Conservation (phyloP, 2,888 invertebrate genomes). For the Thalpophila matura region DNA sequence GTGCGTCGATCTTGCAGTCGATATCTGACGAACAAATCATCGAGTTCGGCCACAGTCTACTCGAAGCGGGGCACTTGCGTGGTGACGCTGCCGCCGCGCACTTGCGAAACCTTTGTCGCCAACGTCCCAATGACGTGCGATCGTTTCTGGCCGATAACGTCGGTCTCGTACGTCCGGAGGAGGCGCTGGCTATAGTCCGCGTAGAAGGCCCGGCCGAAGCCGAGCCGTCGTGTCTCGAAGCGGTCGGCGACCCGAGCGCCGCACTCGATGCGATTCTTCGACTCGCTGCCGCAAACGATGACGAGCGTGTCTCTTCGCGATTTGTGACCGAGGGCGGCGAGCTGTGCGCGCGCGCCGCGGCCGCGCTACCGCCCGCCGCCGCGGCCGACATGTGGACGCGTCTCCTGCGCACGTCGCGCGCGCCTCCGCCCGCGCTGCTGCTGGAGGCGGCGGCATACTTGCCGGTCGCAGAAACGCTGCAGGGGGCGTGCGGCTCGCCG, state of each 20-base stretch:
- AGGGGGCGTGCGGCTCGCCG: constrained; percentile 67
- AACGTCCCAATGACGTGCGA: constrained; percentile 72
- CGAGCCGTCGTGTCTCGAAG: constrained; percentile 83
- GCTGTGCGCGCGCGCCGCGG: constrained; percentile 76
- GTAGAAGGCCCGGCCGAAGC: constrained; percentile 76
- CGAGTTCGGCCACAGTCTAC: constrained; percentile 74
- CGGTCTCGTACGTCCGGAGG: constrained; percentile 82
- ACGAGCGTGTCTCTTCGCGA: constrained; percentile 55
- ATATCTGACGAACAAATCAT: constrained; percentile 66
- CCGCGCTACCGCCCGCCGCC: constrained; percentile 71
- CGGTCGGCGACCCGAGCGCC: constrained; percentile 80
- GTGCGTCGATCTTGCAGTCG: constrained; percentile 62
- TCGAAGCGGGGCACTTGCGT: constrained; percentile 70
- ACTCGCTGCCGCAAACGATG: constrained; percentile 63
- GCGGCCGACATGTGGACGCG: constrained; percentile 77
- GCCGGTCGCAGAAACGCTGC: constrained; percentile 69
- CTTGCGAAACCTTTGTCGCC: constrained; percentile 75
- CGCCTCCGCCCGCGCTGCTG: constrained; percentile 72
- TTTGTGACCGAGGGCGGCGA: constrained; percentile 73
- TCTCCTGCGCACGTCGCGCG: constrained; percentile 73
- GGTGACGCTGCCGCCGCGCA: constrained; percentile 77
- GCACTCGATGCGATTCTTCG: constrained; percentile 79
- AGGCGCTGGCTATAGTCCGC: constrained; percentile 78
- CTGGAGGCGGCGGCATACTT: constrained; percentile 72
- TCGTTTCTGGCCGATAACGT: constrained; percentile 75